Conservation (phyloP, 2,888 invertebrate genomes). For the Trachelus tabidus region DNA sequence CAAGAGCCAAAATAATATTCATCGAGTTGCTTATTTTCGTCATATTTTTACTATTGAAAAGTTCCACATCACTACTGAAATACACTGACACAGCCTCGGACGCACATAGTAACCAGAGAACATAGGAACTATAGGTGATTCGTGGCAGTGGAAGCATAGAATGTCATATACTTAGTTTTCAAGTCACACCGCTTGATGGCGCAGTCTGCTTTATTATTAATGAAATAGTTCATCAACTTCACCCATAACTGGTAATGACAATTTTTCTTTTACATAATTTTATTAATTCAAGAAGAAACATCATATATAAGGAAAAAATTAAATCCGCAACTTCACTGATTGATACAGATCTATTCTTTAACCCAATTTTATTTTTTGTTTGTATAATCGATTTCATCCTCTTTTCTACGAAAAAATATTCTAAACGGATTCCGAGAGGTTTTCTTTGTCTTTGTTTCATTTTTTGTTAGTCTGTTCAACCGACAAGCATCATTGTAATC, state of each 20-base stretch:
- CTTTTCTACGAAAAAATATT: background rate
- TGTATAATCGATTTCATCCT: background rate
- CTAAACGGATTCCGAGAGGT: background rate
- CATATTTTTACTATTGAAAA: constrained; percentile 55
- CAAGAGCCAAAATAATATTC: constrained; percentile 38
- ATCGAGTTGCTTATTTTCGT: constrained; percentile 50
- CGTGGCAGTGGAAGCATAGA: background rate
- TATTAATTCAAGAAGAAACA: background rate
- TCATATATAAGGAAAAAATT: background rate
- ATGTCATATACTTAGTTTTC: background rate
- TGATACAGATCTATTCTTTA: background rate
- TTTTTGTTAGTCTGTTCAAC: background rate
- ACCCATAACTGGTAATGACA: background rate
- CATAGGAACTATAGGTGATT: background rate
- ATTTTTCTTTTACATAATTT: background rate
- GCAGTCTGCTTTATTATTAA: background rate
- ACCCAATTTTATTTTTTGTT: background rate
- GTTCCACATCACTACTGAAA: constrained; percentile 60
- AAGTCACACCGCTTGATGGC: background rate
- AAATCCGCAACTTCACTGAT: background rate
- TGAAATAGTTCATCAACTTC: background rate
- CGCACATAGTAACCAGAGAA: constrained; percentile 8
- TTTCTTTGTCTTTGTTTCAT: background rate
- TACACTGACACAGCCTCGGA: constrained; percentile 21
- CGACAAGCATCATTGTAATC: background rate